Percentiles rank a stretch among this genome's conserved stretches.
Conservation (phyloP, 2,113 vertebrate genomes). For the Cariama cristata region DNA sequence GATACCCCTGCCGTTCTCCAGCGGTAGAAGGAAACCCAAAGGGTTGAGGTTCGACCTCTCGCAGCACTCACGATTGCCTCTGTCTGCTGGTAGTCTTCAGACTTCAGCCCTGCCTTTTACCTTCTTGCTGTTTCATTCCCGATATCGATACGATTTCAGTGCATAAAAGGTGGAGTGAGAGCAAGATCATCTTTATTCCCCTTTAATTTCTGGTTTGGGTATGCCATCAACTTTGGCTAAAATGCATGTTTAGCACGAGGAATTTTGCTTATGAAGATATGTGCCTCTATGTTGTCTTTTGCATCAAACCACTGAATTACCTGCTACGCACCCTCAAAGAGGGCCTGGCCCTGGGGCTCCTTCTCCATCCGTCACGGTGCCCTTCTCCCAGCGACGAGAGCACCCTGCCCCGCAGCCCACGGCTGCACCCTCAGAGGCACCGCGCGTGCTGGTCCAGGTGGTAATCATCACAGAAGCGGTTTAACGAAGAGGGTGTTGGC, state of each 20-base stretch:
- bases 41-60: background rate
- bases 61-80: background rate
- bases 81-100: background rate
- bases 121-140: background rate
- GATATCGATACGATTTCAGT: background rate
- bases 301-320: background rate
- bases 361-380: background rate
- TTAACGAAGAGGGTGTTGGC: background rate
- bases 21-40: background rate
- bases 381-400: background rate
- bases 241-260: background rate
- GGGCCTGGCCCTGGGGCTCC: background rate
- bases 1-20: background rate
- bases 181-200: background rate
- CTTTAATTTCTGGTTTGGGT: background rate
- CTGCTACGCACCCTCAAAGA: fast-evolving
- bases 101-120: background rate
- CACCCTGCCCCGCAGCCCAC: background rate
- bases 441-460: fast-evolving
- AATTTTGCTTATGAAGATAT: background rate
- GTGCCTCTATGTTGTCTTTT: background rate
- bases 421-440: background rate
- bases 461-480: fast-evolving
- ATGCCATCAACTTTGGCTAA: background rate
- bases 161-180: background rate